Conservation (phyloP, 1,140 invertebrate genomes). For the Drosophila nikananu region DNA sequence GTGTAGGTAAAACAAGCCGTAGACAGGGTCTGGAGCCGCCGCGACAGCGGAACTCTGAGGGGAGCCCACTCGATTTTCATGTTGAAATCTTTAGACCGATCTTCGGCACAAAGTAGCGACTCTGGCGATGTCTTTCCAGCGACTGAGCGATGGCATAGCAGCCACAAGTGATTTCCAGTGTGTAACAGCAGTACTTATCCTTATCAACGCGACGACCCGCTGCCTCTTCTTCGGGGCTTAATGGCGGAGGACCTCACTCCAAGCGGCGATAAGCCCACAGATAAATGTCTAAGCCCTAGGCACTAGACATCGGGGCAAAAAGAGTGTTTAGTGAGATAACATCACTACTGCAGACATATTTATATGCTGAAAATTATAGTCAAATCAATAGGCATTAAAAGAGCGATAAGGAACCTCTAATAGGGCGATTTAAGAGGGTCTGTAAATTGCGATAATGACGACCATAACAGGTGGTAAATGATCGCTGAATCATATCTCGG, state of each 20-base stretch:
- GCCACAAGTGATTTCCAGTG: slow-evolving; percentile 6
- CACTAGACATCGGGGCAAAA: slow-evolving; percentile 19
- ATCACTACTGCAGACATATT: slow-evolving; percentile 12
- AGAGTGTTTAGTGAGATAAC: not conserved
- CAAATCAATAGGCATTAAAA: slow-evolving; percentile 14
- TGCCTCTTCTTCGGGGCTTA: slow-evolving; percentile 8
- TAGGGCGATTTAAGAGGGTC: slow-evolving; percentile 3
- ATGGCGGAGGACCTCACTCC: slow-evolving; percentile 25
- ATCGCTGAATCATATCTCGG: slow-evolving; percentile 24
- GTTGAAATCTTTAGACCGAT: slow-evolving; percentile 15
- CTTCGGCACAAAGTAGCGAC: slow-evolving; percentile 9
- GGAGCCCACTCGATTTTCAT: slow-evolving; percentile 50
- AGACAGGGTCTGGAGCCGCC: slow-evolving; percentile 27
- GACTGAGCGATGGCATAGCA: slow-evolving; percentile 13
- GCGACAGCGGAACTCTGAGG: slow-evolving; percentile 17
- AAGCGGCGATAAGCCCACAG: slow-evolving; percentile 26
- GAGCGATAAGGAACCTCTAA: slow-evolving; percentile 3
- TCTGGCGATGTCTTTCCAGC: slow-evolving; percentile 18
- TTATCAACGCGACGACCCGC: slow-evolving; percentile 28
- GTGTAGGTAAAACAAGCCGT: slow-evolving; percentile 27
- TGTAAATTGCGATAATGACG: slow-evolving; percentile 21
- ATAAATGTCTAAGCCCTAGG: slow-evolving; percentile 18
- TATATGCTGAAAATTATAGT: slow-evolving; percentile 37
- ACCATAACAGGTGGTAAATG: not conserved
- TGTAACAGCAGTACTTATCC: slow-evolving; percentile 36